Percentiles rank a stretch among this genome's conserved stretches.
Conservation (phyloP, 2,888 invertebrate species). For the Acholoe squamosa region DNA sequence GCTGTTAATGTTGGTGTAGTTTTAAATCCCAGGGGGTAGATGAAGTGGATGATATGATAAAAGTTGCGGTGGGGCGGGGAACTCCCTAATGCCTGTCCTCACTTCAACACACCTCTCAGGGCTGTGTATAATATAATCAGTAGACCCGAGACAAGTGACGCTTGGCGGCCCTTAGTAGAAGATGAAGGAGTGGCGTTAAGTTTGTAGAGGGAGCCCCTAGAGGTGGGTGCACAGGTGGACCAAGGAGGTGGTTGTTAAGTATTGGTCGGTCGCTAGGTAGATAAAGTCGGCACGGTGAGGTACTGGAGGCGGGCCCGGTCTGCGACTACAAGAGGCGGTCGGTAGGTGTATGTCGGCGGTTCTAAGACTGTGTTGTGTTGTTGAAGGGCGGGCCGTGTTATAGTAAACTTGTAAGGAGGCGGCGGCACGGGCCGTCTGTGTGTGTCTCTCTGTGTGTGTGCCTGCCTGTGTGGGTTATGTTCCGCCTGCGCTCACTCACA, state of each 20-base stretch:
- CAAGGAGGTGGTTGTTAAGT: neutral
- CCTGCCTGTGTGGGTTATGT: slow-evolving; percentile 38
- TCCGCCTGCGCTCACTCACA: slow-evolving; percentile 54
- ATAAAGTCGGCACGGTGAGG: neutral
- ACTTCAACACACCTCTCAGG: too few species aligned
- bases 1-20: too few species aligned
- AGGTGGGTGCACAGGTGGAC: neutral
- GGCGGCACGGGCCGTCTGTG: slow-evolving; percentile 45
- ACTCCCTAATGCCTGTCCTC: too few species aligned
- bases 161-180: neutral
- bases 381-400: slow-evolving; percentile 42
- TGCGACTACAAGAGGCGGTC: neutral
- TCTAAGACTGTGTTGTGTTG: slow-evolving; percentile 51
- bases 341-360: neutral
- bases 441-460: slow-evolving; percentile 31
- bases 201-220: too few species aligned
- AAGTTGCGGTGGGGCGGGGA: too few species aligned
- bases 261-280: neutral
- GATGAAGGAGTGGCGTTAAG: neutral
- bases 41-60: neutral
- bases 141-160: neutral
- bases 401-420: slow-evolving; percentile 57
- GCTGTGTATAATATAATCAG: too few species aligned
- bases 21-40: neutral
- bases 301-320: neutral